phyloP scores from a whole-genome alignment of 2,797 vertebrate genomes.

The Anolis apletophallus region DNA sequence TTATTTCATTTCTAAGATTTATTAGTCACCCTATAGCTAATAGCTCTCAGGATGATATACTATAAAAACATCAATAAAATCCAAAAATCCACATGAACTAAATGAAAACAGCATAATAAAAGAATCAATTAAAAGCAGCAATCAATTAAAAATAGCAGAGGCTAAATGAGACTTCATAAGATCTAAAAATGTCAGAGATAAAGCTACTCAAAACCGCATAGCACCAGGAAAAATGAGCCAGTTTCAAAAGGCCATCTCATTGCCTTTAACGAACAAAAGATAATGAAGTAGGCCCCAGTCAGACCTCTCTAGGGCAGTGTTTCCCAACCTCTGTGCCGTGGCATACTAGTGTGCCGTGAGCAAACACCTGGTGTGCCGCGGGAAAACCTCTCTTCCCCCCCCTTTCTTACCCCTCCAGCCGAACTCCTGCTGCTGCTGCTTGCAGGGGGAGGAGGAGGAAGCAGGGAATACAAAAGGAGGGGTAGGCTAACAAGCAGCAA shows the following conservation, averaged over 20 bases:
- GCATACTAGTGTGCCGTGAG: no score
- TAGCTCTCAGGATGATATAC: not conserved
- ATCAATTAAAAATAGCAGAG: not conserved
- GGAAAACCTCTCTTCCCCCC: no score
- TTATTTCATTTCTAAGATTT: not conserved
- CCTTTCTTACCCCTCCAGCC: no score
- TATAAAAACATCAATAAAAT: not conserved
- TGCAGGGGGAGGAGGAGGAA: no score
- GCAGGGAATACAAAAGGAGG: no score
- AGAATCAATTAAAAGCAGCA: not conserved
- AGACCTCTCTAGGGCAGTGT: not conserved
- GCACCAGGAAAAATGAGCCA: not conserved
- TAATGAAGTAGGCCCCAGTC: not conserved
- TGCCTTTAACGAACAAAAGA: not conserved
- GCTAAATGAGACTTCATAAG: not conserved
- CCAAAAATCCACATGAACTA: not conserved
- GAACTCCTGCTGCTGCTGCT: no score
- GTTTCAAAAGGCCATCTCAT: not conserved
- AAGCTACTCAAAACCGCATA: not conserved
- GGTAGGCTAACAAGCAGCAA: no score
- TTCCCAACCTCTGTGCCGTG: no score
- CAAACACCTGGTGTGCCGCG: no score
- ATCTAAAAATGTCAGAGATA: not conserved
- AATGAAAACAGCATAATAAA: not conserved
- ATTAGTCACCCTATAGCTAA: not conserved